Percentiles rank a stretch among this genome's conserved stretches.
phyloP scores from a whole-genome alignment of 2,888 invertebrate species.

The Microdon myrmicae region DNA sequence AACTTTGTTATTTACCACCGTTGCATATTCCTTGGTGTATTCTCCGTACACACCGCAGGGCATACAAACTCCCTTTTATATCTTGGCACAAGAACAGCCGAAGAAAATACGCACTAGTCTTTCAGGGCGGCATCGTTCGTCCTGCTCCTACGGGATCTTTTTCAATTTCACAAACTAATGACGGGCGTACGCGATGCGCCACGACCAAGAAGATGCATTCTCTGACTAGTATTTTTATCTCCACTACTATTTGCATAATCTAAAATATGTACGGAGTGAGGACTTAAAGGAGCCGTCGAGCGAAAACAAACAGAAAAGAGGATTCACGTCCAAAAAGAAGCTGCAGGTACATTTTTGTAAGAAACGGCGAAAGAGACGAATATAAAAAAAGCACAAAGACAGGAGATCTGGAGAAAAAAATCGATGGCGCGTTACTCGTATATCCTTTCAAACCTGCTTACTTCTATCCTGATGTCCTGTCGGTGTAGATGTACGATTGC shows the following conservation, averaged over 20 bases:
- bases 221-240: neutral
- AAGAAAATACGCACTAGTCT: too few relatives aligned
- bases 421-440: constrained; percentile 30
- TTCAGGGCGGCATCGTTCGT: too few relatives aligned
- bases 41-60: constrained; percentile 4
- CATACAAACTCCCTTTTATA: neutral
- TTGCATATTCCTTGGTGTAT: constrained; percentile 6
- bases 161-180: constrained; percentile 34
- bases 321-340: too few relatives aligned
- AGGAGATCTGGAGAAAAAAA: too few relatives aligned
- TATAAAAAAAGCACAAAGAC: too few relatives aligned
- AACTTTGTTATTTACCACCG: constrained; percentile 34
- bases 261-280: constrained; percentile 31
- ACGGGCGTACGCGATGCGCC: constrained; percentile 8
- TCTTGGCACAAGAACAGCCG: constrained; percentile 11
- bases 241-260: constrained; percentile 48
- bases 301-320: constrained; percentile 2
- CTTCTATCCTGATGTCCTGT: too few relatives aligned
- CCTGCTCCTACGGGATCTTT: constrained; percentile 25
- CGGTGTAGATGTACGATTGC: too few relatives aligned
- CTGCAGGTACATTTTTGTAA: constrained; percentile 17
- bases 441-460: too few relatives aligned
- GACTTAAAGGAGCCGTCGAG: constrained; percentile 33
- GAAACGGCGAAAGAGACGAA: constrained; percentile 1
- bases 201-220: constrained; percentile 10